Evolutionary conservation across 2,888 invertebrate species (phyloP).

Genomic region (Hydroisotoma schaefferi): DNA sequence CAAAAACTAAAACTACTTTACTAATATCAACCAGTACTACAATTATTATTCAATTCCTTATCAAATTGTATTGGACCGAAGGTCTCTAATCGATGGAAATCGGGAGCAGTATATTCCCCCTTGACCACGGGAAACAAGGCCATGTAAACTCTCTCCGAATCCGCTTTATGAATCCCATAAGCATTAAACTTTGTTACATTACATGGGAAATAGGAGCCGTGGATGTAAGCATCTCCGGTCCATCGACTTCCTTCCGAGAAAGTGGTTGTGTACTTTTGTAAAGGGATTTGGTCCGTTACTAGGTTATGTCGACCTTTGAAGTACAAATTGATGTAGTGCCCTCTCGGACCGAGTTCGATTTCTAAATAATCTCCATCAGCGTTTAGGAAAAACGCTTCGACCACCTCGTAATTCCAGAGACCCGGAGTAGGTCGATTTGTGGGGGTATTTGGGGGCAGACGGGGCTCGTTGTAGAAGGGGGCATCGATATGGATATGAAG

Average conservation of each 20-base stretch:
- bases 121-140: neutral
- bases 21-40: no score
- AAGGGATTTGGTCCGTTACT: constrained; percentile 5
- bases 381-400: constrained; percentile 11
- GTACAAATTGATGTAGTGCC: constrained; percentile 5
- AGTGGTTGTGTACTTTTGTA: neutral
- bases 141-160: constrained; percentile 7
- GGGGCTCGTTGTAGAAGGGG: constrained; percentile 5
- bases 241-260: neutral
- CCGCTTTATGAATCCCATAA: constrained; percentile 10
- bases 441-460: neutral
- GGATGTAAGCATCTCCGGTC: constrained; percentile 6
- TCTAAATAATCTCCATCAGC: constrained; percentile 9
- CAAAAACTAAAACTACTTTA: no score
- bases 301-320: constrained; percentile 4
- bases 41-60: neutral
- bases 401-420: constrained; percentile 11
- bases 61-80: constrained; percentile 2
- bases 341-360: constrained; percentile 9
- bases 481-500: neutral
- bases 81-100: constrained; percentile 11
- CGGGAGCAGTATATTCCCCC: constrained; percentile 3
- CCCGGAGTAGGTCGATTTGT: constrained; percentile 1
- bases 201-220: neutral
- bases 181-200: constrained; percentile 3